phyloP scores from a whole-genome alignment of 2,113 vertebrate species.

The Connochaetes taurinus region DNA sequence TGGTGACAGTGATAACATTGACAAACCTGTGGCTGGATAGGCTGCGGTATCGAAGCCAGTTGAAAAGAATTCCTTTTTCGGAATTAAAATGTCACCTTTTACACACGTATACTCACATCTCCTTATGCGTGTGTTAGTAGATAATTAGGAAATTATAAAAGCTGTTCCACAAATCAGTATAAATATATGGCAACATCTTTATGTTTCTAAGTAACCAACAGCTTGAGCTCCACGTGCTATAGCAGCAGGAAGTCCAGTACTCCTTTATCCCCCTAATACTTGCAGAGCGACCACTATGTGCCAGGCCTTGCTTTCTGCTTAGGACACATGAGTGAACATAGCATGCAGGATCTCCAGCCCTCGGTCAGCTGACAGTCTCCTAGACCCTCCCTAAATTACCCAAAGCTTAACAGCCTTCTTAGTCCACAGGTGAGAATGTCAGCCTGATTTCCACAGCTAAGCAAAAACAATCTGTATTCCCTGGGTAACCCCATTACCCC shows the following conservation, averaged over 20 bases:
- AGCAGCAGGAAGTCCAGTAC: not conserved
- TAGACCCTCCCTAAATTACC: not conserved
- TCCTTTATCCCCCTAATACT: not conserved
- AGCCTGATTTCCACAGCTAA: not conserved
- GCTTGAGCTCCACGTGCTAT: not conserved
- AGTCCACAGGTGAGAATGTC: not conserved
- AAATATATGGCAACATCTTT: not conserved
- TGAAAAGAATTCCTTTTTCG: not conserved
- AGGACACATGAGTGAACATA: not conserved
- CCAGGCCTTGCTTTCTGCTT: not conserved
- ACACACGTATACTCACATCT: not conserved
- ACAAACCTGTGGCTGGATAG: not conserved
- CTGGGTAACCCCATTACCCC: too few relatives aligned
- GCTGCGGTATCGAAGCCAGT: not conserved
- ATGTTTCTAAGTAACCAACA: not conserved
- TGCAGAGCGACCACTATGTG: not conserved
- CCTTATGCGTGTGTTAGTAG: not conserved
- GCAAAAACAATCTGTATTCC: not conserved
- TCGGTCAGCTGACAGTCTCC: not conserved
- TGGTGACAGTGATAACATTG: not conserved
- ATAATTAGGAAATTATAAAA: not conserved
- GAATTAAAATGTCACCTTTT: not conserved
- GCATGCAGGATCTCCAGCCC: not conserved
- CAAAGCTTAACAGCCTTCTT: not conserved
- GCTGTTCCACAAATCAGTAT: not conserved